phyloP scores from a whole-genome alignment of 2,888 invertebrate genomes.

The Arctia plantaginis region DNA sequence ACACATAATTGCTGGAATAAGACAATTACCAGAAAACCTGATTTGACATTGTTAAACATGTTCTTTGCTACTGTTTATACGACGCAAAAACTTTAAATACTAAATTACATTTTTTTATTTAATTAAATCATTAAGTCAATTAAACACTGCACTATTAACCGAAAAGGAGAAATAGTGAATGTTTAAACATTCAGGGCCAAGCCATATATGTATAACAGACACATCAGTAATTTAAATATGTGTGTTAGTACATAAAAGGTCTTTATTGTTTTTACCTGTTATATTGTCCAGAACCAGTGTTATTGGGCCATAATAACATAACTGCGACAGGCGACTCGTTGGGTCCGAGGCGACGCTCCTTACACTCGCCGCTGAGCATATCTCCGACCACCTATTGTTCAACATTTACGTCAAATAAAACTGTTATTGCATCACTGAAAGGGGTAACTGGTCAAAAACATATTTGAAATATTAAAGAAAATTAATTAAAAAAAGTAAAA shows the following conservation, averaged over 20 bases:
- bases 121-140: constrained; percentile 23
- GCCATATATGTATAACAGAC: neutral
- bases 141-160: neutral
- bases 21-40: constrained; percentile 72
- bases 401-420: constrained; percentile 12
- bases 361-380: constrained; percentile 95
- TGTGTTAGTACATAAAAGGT: neutral
- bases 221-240: neutral
- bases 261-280: constrained; percentile 69
- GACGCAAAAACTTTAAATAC: constrained; percentile 48
- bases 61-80: constrained; percentile 53
- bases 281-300: constrained; percentile 85
- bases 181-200: neutral
- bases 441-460: neutral
- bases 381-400: constrained; percentile 90
- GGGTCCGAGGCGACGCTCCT: constrained; percentile 94
- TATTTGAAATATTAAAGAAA: neutral
- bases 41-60: constrained; percentile 58
- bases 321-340: constrained; percentile 93
- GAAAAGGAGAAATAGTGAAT: constrained; percentile 10
- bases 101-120: constrained; percentile 26
- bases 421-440: neutral
- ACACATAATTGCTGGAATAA: constrained; percentile 65
- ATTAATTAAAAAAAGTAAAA: neutral
- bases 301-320: constrained; percentile 93